Evolutionary conservation across 1,140 invertebrate species (phyloP).

Genomic region (Steinernema feltiae): DNA sequence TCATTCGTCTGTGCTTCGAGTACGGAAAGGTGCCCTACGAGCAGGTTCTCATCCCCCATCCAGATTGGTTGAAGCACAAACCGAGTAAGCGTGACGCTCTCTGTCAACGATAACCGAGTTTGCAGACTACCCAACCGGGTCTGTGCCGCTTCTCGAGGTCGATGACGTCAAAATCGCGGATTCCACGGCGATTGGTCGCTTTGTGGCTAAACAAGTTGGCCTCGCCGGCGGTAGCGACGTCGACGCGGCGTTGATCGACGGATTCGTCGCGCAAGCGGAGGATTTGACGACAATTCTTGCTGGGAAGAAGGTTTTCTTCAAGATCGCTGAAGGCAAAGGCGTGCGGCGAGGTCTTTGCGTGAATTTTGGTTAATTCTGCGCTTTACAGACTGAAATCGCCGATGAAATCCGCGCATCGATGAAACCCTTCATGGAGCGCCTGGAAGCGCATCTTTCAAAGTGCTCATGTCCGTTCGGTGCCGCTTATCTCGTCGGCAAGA

Average conservation of each 20-base stretch:
- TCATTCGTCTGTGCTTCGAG: neutral
- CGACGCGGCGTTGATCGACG: neutral
- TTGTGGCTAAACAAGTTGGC: neutral
- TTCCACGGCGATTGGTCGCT: neutral
- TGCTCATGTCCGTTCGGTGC: neutral
- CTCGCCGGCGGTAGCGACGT: neutral
- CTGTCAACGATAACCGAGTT: neutral
- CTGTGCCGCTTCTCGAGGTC: neutral
- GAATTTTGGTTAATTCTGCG: neutral
- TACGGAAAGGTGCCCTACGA: neutral
- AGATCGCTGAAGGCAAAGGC: neutral
- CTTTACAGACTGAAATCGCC: neutral
- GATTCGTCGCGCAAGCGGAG: neutral
- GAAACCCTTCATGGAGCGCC: neutral
- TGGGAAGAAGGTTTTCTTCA: neutral
- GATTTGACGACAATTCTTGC: neutral
- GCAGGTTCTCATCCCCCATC: neutral
- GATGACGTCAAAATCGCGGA: neutral
- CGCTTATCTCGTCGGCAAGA: neutral
- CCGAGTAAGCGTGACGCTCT: neutral
- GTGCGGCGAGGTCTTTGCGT: neutral
- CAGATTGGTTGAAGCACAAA: neutral
- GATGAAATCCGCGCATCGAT: neutral
- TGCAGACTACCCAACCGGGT: neutral
- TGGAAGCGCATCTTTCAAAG: neutral